Evolutionary conservation across 2,888 invertebrate species (phyloP).

Genomic region (Petrolisthes manimaculis): DNA sequence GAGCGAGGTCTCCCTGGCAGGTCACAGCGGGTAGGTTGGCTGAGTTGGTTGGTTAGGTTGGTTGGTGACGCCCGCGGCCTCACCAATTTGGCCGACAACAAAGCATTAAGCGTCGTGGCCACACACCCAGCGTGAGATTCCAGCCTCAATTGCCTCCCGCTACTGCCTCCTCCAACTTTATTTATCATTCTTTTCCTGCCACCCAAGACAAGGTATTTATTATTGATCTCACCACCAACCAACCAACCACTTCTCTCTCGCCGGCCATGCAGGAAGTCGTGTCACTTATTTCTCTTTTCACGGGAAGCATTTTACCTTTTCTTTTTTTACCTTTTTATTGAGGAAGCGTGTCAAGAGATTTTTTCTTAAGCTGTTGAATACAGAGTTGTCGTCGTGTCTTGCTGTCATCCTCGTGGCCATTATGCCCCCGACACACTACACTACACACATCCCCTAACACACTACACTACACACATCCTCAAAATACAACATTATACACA

Average conservation of each 20-base stretch:
- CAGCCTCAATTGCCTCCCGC: slow-evolving; percentile 20
- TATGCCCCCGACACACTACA: too few relatives aligned
- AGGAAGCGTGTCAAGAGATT: too few relatives aligned
- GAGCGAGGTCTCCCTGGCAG: too few relatives aligned
- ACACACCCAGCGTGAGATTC: slow-evolving; percentile 33
- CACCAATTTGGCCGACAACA: slow-evolving; percentile 9
- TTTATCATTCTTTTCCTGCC: slow-evolving; percentile 6
- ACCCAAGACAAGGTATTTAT: slow-evolving; percentile 8
- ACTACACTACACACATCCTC: not conserved
- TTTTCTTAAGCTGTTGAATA: too few relatives aligned
- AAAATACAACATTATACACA: not conserved
- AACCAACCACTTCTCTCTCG: too few relatives aligned
- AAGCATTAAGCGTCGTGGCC: not conserved
- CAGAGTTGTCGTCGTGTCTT: too few relatives aligned
- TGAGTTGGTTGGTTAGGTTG: not conserved
- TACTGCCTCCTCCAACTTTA: not conserved
- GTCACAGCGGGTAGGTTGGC: too few relatives aligned
- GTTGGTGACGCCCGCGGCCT: not conserved
- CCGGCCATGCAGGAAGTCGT: too few relatives aligned
- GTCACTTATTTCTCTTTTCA: too few relatives aligned
- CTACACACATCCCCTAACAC: not conserved
- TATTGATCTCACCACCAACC: not conserved
- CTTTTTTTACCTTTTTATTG: too few relatives aligned
- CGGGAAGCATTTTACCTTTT: too few relatives aligned
- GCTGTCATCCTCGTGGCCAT: too few relatives aligned